phyloP scores from a whole-genome alignment of 2,113 vertebrate species.

The Podarcis raffonei region DNA sequence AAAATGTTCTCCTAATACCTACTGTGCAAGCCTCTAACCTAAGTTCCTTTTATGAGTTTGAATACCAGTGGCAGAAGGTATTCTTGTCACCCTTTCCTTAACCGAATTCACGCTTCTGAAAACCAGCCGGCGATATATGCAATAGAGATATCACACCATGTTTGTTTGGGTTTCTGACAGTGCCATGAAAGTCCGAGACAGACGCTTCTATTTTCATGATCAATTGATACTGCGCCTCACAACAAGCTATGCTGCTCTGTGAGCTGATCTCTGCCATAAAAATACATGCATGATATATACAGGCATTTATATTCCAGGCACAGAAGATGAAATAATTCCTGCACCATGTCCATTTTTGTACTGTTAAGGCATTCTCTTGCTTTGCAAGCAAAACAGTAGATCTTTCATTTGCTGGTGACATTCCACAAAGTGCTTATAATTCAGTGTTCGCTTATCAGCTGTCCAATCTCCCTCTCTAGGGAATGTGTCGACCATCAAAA shows the following conservation, averaged over 20 bases:
- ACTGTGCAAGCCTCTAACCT: background rate
- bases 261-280: conserved; percentile 42
- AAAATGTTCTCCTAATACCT: background rate
- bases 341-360: conserved; percentile 66
- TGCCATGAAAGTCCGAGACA: conserved; percentile 45
- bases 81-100: background rate
- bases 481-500: conserved; percentile 83
- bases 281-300: background rate
- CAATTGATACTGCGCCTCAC: conserved; percentile 35
- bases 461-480: conserved; percentile 80
- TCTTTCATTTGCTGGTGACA: conserved; percentile 78
- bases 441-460: conserved; percentile 83
- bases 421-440: conserved; percentile 84
- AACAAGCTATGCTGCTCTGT: conserved; percentile 27
- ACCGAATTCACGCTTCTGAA: background rate
- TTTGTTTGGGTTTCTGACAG: conserved; percentile 51
- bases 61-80: background rate
- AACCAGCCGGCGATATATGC: background rate
- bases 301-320: conserved; percentile 67
- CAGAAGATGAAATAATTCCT: conserved; percentile 70
- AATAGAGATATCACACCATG: conserved; percentile 36
- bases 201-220: conserved; percentile 52
- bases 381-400: conserved; percentile 79
- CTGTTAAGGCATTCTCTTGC: conserved; percentile 63
- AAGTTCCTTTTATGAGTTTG: background rate